phyloP scores from a whole-genome alignment of 2,113 vertebrate species.

The Candoia aspera region DNA sequence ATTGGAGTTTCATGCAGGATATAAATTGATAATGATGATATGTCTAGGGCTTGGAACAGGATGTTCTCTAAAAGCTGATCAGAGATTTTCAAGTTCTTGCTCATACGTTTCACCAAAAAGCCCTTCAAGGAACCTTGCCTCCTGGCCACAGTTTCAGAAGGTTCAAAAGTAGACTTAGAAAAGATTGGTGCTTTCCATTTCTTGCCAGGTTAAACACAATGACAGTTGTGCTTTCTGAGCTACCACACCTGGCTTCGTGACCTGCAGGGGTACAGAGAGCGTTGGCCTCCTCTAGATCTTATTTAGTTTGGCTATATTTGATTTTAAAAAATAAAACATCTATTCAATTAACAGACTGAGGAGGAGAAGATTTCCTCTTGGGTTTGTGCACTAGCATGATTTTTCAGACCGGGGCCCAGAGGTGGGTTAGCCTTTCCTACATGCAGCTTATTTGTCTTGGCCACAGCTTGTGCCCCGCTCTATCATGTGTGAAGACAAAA shows the following conservation, averaged over 20 bases:
- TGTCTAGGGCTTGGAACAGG: background rate
- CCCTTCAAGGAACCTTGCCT: background rate
- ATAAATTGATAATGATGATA: background rate
- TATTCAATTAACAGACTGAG: accelerated
- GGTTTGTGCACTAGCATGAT: background rate
- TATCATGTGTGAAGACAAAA: background rate
- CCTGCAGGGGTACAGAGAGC: constrained; percentile 18
- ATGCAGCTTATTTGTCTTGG: background rate
- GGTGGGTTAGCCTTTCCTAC: background rate
- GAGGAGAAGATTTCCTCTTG: background rate
- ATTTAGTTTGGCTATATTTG: background rate
- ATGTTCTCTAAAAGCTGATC: background rate
- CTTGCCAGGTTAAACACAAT: background rate
- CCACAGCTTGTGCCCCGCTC: background rate
- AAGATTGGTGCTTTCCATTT: accelerated
- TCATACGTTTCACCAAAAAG: background rate
- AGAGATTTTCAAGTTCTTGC: background rate
- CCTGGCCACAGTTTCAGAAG: background rate
- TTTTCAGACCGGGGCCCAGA: background rate
- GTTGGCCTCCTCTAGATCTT: accelerated
- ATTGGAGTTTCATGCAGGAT: background rate
- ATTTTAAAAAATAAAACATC: background rate
- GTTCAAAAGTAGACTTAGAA: accelerated
- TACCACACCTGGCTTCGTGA: accelerated
- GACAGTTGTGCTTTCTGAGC: background rate